Conservation (phyloP, 1,140 invertebrate genomes). For the Magallana gigas region DNA sequence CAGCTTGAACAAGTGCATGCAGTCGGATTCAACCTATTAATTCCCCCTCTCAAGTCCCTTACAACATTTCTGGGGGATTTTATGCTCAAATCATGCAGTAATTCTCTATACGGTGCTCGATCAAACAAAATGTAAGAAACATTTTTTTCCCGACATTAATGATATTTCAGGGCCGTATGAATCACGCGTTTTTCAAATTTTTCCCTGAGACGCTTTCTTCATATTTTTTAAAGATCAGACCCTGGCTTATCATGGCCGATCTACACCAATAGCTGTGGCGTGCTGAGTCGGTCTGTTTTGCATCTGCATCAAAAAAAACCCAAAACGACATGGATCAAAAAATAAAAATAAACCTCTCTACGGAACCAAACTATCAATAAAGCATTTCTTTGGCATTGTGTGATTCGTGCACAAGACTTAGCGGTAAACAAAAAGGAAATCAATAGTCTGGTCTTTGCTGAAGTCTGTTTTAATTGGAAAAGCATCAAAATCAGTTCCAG, state of each 20-base stretch:
- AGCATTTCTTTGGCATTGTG: neutral
- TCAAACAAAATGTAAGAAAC: neutral
- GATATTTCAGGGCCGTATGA: neutral
- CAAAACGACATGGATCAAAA: conserved; percentile 9
- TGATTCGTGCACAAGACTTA: neutral
- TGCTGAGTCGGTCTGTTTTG: conserved; percentile 3
- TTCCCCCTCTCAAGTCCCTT: neutral
- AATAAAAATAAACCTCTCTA: neutral
- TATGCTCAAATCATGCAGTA: neutral
- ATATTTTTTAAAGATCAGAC: neutral
- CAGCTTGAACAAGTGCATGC: conserved; percentile 13
- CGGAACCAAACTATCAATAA: neutral
- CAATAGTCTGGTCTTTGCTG: neutral
- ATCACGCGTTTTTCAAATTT: conserved; percentile 38
- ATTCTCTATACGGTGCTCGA: neutral
- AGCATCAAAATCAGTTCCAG: neutral
- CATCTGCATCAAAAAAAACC: neutral
- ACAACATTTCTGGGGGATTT: neutral
- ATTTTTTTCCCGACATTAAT: neutral
- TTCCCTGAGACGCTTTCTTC: neutral
- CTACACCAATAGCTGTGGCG: neutral
- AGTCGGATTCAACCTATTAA: conserved; percentile 4
- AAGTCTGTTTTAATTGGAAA: neutral
- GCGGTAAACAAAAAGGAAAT: conserved; percentile 7
- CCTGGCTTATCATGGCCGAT: neutral